Conservation (phyloP, 37 sponge, comb jelly and placozoan genomes). For the Diacarnus erythraeanus region DNA sequence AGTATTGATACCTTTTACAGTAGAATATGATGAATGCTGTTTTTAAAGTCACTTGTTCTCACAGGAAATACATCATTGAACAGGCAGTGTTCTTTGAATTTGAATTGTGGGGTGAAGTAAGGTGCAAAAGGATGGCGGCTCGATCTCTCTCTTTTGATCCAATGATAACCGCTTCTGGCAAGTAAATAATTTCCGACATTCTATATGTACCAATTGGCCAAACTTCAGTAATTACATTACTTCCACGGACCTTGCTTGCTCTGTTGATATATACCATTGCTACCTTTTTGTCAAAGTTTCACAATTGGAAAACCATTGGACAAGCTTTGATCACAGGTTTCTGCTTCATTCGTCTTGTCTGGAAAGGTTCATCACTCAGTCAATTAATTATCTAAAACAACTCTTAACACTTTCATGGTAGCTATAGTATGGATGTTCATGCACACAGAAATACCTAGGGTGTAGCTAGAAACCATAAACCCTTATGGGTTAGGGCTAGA, state of each 20-base stretch:
- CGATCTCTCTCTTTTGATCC: not conserved
- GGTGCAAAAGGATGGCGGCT: not conserved
- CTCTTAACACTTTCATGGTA: too few species aligned
- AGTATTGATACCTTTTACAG: not conserved
- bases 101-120: not conserved
- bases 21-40: not conserved
- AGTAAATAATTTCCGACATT: too few species aligned
- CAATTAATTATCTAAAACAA: too few species aligned
- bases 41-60: not conserved
- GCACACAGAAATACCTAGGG: too few species aligned
- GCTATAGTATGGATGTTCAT: too few species aligned
- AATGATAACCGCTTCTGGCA: not conserved
- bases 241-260: not conserved
- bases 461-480: too few species aligned
- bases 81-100: not conserved
- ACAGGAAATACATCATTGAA: not conserved
- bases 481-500: too few species aligned
- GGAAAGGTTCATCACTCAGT: too few species aligned
- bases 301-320: not conserved
- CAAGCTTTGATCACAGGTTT: conserved; percentile 1
- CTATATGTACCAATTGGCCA: too few species aligned
- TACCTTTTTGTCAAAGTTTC: not conserved
- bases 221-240: too few species aligned
- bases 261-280: not conserved
- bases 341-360: not conserved